phyloP scores from a whole-genome alignment of 2,797 vertebrate genomes.

The Diplodus puntazzo region DNA sequence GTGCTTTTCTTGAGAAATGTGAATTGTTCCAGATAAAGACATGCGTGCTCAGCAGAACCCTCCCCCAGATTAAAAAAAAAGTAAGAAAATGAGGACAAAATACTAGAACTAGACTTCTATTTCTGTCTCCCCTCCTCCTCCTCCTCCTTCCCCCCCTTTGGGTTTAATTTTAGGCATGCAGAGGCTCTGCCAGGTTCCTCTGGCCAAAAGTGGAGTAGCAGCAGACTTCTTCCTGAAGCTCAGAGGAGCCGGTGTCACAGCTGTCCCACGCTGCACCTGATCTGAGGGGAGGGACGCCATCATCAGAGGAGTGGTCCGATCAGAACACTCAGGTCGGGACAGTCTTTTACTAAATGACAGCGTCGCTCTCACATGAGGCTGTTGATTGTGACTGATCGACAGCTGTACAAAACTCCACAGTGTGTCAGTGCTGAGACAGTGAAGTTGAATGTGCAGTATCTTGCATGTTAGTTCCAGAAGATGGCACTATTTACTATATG shows the following conservation, averaged over 20 bases:
- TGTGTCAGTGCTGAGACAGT: slow-evolving; percentile 27
- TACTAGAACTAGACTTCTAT: slow-evolving; percentile 48
- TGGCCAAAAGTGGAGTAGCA: slow-evolving; percentile 36
- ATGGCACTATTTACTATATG: slow-evolving; percentile 56
- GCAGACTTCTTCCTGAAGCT: slow-evolving; percentile 34
- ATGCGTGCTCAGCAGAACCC: slow-evolving; percentile 51
- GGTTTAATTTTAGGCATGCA: slow-evolving; percentile 51
- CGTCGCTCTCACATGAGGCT: background rate
- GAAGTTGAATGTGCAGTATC: slow-evolving; percentile 23
- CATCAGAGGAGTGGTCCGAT: slow-evolving; percentile 47
- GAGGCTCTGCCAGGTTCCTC: slow-evolving; percentile 45
- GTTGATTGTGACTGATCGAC: background rate
- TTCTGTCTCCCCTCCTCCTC: slow-evolving; percentile 16
- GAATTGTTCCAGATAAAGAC: slow-evolving; percentile 49
- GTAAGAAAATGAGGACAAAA: slow-evolving; percentile 51
- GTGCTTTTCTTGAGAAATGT: background rate
- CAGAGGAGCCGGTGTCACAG: slow-evolving; percentile 61
- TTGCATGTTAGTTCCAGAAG: slow-evolving; percentile 48
- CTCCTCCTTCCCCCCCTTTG: background rate
- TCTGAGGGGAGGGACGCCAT: slow-evolving; percentile 46
- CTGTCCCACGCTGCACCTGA: slow-evolving; percentile 78
- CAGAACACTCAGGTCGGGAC: slow-evolving; percentile 33
- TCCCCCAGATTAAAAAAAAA: slow-evolving; percentile 15
- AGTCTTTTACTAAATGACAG: background rate
- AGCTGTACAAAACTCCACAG: background rate